Percentiles rank a stretch among this genome's conserved stretches.
Evolutionary conservation across 2,888 invertebrate species (phyloP).

Genomic region (Tinea pellionella): DNA sequence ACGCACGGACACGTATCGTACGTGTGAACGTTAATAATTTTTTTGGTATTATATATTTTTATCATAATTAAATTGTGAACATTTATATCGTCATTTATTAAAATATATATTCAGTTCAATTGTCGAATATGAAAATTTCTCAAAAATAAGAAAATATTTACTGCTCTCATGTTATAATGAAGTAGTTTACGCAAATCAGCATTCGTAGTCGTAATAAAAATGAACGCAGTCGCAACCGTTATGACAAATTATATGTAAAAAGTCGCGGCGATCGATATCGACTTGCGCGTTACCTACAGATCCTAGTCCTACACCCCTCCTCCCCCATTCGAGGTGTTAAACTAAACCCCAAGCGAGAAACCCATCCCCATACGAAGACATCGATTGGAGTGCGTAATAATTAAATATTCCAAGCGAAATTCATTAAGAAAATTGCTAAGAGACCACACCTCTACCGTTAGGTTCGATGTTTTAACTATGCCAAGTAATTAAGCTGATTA

Average conservation of each 20-base stretch:
- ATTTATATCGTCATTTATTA: no score
- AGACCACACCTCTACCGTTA: background rate
- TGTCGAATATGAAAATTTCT: no score
- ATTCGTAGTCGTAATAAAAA: background rate
- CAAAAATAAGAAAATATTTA: no score
- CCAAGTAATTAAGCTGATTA: no score
- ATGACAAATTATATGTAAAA: background rate
- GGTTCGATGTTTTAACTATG: background rate
- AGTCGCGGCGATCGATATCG: constrained; percentile 42
- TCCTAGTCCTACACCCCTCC: constrained; percentile 37
- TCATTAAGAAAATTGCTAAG: background rate
- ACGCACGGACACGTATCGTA: no score
- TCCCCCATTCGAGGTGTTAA: constrained; percentile 22
- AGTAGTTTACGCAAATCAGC: background rate
- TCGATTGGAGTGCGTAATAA: constrained; percentile 56
- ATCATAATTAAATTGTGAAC: no score
- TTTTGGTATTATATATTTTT: no score
- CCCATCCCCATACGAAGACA: constrained; percentile 23
- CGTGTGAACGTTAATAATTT: no score
- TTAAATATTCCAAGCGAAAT: constrained; percentile 22
- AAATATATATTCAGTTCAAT: no score
- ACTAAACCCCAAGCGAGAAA: background rate
- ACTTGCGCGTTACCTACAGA: constrained; percentile 58
- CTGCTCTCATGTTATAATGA: no score
- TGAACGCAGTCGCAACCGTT: background rate